Evolutionary conservation across 2,113 vertebrate genomes (phyloP), one percentile per base, ranked within the genome.

Genomic region (Paraplagusia blochii): DNA sequence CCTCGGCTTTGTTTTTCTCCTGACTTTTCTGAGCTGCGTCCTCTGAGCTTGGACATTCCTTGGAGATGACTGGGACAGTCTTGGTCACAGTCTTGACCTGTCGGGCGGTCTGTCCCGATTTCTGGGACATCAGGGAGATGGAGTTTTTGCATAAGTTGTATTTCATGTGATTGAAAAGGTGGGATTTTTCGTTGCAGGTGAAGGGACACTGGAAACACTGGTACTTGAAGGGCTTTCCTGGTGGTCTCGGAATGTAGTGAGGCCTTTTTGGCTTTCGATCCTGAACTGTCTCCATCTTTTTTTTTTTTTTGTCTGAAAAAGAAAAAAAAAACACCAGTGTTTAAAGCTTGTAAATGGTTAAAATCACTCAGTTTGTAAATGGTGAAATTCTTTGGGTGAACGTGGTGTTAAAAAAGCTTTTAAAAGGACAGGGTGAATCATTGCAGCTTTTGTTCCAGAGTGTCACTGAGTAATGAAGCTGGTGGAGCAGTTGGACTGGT

Each of bases 171-270:
- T 99, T 99, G 55, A 98, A 99, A 50, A 99, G 94, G 44, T 99
- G 97, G 2, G 95, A 98, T 87, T 99, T 99, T 77, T 97, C 95
- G 0, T 98, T 98, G 91, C 97, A 99, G 15, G 96, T 99, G 57
- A 99, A 99, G 9, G 97, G 96, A 43, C 97, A 99, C 59, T 99
- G 97, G 90, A 99, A 99, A 63, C 97, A 99, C 83, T 98, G 98
- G 81, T 98, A 99, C 81, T 95, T 99, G 85, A 95, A 99, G 1
- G 96, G 96, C 57, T 99, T 99, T 62, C 96, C 96, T 0, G 94
- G 94, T 5, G 96, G 97, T 44, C 97, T 85, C 3, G 97, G 97
- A 74, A 98, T 98, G 70, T 99, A 99, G 61, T 99, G 96, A 2
- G 96, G 97, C 82, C 96, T 95, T 81, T 99, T 99, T 13, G 97